Evolutionary conservation across 35 echinoderm and acorn worm genomes (phyloP).

Genomic region (Patiria miniata): DNA sequence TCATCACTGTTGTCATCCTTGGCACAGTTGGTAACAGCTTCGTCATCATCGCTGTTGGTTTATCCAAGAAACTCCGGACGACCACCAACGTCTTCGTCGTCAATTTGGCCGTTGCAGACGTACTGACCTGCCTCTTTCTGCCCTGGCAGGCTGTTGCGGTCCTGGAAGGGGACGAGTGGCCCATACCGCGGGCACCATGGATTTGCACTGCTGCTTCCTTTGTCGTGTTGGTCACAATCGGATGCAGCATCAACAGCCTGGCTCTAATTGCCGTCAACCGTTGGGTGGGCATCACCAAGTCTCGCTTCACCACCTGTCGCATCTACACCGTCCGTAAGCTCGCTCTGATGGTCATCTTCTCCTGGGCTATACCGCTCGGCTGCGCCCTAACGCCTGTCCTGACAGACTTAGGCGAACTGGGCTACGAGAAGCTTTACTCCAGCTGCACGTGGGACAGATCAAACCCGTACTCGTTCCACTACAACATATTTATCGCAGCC

Average conservation of each 20-base stretch:
- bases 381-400: slow-evolving; percentile 2
- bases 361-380: slow-evolving; percentile 3
- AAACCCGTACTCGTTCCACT: too few relatives aligned
- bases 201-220: neutral
- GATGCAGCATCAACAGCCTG: slow-evolving; percentile 21
- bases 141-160: too few relatives aligned
- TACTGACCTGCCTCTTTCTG: too few relatives aligned
- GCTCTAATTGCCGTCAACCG: slow-evolving; percentile 52
- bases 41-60: too few relatives aligned
- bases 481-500: neutral
- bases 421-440: slow-evolving; percentile 34
- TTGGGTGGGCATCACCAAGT: slow-evolving; percentile 31
- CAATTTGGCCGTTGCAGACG: slow-evolving; percentile 46
- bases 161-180: neutral
- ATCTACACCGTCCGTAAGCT: slow-evolving; percentile 45
- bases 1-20: too few relatives aligned
- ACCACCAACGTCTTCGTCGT: slow-evolving; percentile 44
- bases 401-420: slow-evolving; percentile 10
- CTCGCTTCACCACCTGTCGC: neutral
- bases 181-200: neutral
- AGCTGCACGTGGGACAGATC: neutral
- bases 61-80: too few relatives aligned
- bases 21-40: too few relatives aligned
- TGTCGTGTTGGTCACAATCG: neutral
- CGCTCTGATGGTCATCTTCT: slow-evolving; percentile 16